Percentiles rank a stretch among this genome's conserved stretches.
phyloP scores from a whole-genome alignment of 2,113 vertebrate species.

The Oostethus manadensis region DNA sequence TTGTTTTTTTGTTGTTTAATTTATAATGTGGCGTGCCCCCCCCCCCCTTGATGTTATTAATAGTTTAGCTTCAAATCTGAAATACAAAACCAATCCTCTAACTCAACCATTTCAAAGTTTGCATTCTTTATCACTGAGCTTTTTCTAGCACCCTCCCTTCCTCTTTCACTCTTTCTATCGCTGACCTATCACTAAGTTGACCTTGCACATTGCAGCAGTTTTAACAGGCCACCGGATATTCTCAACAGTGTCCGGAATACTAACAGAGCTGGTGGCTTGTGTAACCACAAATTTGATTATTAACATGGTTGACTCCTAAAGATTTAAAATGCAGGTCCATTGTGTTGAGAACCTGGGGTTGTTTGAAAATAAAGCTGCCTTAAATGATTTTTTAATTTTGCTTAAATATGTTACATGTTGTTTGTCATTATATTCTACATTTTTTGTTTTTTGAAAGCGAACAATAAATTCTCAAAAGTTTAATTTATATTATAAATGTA shows the following conservation, averaged over 20 bases:
- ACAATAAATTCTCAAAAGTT: too few species aligned
- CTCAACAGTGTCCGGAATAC: constrained; percentile 52
- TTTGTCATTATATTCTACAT: too few species aligned
- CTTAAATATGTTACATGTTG: too few species aligned
- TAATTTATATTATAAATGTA: too few species aligned
- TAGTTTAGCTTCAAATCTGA: constrained; percentile 15
- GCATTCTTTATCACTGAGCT: constrained; percentile 50
- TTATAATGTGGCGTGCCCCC: too few species aligned
- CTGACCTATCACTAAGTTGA: constrained; percentile 29
- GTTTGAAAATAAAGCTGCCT: not conserved
- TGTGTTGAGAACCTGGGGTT: constrained; percentile 24
- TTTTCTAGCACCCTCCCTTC: constrained; percentile 20
- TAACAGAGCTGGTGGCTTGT: constrained; percentile 58
- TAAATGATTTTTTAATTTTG: too few species aligned
- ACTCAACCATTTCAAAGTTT: constrained; percentile 28
- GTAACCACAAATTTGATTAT: constrained; percentile 69
- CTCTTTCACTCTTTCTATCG: constrained; percentile 4
- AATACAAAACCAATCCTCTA: constrained; percentile 4
- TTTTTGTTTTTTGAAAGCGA: too few species aligned
- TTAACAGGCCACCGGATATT: constrained; percentile 53
- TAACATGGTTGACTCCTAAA: constrained; percentile 64
- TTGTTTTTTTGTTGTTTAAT: too few species aligned
- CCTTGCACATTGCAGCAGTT: constrained; percentile 52
- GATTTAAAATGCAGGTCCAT: constrained; percentile 52
- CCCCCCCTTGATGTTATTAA: constrained; percentile 11